Percentiles rank a stretch among this genome's conserved stretches.
phyloP scores from a whole-genome alignment of 2,113 vertebrate genomes.

The Strix aluco region DNA sequence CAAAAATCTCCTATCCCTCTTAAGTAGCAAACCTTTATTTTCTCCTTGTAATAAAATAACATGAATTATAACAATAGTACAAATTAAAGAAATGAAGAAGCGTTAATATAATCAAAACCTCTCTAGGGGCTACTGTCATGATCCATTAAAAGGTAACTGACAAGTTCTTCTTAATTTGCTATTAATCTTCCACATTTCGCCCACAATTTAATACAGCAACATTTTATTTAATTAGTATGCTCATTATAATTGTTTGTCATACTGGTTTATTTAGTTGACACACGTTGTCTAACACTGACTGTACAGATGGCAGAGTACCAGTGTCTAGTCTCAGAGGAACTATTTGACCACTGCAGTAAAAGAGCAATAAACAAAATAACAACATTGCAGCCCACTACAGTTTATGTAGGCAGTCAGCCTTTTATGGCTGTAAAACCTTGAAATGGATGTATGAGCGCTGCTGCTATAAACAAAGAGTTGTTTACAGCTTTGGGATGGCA shows the following conservation, averaged over 20 bases:
- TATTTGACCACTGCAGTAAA: slow-evolving; percentile 88
- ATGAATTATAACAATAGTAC: not conserved
- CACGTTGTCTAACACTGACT: slow-evolving; percentile 74
- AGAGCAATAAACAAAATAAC: slow-evolving; percentile 88
- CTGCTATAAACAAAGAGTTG: slow-evolving; percentile 80
- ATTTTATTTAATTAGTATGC: slow-evolving; percentile 78
- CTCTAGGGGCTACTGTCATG: slow-evolving; percentile 41
- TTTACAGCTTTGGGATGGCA: slow-evolving; percentile 78
- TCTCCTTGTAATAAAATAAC: not conserved
- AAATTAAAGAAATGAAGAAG: slow-evolving; percentile 3
- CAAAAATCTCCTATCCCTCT: not conserved
- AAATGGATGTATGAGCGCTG: slow-evolving; percentile 82
- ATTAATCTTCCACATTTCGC: slow-evolving; percentile 61
- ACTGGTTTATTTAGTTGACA: slow-evolving; percentile 70
- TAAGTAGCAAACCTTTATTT: not conserved
- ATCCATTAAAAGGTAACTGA: slow-evolving; percentile 48
- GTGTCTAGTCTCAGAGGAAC: slow-evolving; percentile 81
- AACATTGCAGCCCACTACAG: slow-evolving; percentile 82
- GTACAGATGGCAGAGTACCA: slow-evolving; percentile 77
- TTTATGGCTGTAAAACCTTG: slow-evolving; percentile 87
- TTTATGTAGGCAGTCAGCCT: slow-evolving; percentile 87
- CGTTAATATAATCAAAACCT: slow-evolving; percentile 28
- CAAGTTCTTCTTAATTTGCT: slow-evolving; percentile 65
- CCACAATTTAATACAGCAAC: slow-evolving; percentile 42
- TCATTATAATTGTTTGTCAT: slow-evolving; percentile 77